phyloP scores from a whole-genome alignment of 2,113 vertebrate genomes.

The Xyliphius kryptos region DNA sequence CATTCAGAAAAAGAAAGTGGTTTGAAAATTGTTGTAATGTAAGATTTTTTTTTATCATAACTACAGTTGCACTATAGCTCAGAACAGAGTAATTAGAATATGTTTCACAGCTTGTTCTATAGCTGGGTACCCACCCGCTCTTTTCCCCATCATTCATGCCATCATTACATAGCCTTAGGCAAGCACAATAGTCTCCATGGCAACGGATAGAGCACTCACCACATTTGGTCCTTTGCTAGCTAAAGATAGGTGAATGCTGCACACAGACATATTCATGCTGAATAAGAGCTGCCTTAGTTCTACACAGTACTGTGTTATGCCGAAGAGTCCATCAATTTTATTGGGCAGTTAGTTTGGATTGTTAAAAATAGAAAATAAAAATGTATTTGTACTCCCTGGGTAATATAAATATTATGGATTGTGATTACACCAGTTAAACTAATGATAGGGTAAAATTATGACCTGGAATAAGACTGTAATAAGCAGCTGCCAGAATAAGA shows the following conservation, averaged over 20 bases:
- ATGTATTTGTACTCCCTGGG: no score
- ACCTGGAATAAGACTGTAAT: neutral
- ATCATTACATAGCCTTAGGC: constrained; percentile 38
- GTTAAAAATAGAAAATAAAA: no score
- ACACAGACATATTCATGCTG: constrained; percentile 7
- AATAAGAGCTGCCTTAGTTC: constrained; percentile 7
- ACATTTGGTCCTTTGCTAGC: constrained; percentile 42
- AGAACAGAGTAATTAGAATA: no score
- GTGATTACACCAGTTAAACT: no score
- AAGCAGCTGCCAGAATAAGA: constrained; percentile 17
- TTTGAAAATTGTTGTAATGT: no score
- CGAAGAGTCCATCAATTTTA: neutral
- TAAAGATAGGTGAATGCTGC: constrained; percentile 57
- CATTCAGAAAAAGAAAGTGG: constrained; percentile 26
- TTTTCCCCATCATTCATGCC: constrained; percentile 38
- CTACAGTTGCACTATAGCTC: no score
- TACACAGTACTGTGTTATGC: neutral
- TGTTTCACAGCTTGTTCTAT: neutral
- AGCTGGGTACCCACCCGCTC: constrained; percentile 20
- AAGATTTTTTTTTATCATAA: no score
- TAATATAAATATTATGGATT: no score
- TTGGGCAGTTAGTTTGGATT: no score
- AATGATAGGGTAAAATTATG: neutral
- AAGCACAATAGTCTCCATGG: constrained; percentile 55
- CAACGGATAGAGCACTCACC: constrained; percentile 52